Conservation (phyloP, 2,888 invertebrate species). For the Synanthedon vespiformis region DNA sequence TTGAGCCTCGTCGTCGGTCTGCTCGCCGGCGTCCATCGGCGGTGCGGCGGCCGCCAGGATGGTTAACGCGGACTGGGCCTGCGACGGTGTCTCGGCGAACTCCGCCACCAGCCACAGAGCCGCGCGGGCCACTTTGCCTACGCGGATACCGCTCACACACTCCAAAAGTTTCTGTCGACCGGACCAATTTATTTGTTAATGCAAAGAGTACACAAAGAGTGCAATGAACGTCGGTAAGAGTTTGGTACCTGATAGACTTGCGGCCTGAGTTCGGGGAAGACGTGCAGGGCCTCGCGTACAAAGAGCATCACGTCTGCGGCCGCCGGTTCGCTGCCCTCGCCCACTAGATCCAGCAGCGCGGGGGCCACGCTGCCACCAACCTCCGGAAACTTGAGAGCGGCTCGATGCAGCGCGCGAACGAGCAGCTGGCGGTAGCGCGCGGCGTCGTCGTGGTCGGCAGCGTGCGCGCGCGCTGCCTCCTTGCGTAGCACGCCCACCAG, state of each 20-base stretch:
- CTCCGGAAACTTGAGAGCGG: slow-evolving; percentile 95
- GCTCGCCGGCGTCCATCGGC: slow-evolving; percentile 3
- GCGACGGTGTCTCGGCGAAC: slow-evolving; percentile 83
- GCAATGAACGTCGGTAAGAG: no score
- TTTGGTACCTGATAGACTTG: slow-evolving; percentile 80
- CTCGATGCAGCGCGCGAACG: slow-evolving; percentile 93
- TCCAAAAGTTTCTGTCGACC: slow-evolving; percentile 76
- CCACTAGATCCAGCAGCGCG: slow-evolving; percentile 92
- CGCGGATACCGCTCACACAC: slow-evolving; percentile 86
- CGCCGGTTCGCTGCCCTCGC: slow-evolving; percentile 89
- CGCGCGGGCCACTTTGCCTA: slow-evolving; percentile 92
- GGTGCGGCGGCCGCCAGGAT: slow-evolving; percentile 68
- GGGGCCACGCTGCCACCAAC: slow-evolving; percentile 95
- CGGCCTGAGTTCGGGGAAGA: slow-evolving; percentile 84
- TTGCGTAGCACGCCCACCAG: slow-evolving; percentile 93
- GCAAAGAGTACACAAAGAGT: no score
- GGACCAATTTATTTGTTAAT: background rate
- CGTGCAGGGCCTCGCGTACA: slow-evolving; percentile 95
- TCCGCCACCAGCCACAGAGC: slow-evolving; percentile 98
- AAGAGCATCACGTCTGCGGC: slow-evolving; percentile 95
- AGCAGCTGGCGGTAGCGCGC: slow-evolving; percentile 95
- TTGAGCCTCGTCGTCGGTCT: slow-evolving; percentile 2
- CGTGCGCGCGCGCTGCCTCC: slow-evolving; percentile 88
- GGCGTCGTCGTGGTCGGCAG: slow-evolving; percentile 94
- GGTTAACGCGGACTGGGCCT: slow-evolving; percentile 84